Percentiles rank a stretch among this genome's conserved stretches.
phyloP scores from a whole-genome alignment of 2,113 vertebrate genomes.

The Paralichthys olivaceus region DNA sequence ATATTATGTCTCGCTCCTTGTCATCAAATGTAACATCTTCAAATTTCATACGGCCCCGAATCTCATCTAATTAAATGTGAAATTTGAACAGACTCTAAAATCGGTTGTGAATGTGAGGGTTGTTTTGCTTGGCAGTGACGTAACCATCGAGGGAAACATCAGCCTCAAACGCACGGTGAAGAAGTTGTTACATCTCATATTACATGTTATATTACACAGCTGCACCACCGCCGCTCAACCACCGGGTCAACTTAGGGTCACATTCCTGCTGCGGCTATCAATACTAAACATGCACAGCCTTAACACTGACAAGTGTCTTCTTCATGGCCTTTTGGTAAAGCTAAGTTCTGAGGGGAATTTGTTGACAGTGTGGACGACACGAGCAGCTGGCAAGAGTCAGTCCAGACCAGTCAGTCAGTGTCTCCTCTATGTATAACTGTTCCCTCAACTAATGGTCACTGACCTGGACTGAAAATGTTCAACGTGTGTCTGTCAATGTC shows the following conservation, averaged over 20 bases:
- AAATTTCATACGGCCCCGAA: not conserved
- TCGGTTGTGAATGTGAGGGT: not conserved
- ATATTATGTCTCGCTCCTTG: not conserved
- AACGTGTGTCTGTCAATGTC: not conserved
- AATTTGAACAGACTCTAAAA: not conserved
- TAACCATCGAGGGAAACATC: not conserved
- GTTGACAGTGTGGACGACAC: conserved; percentile 45
- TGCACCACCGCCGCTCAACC: not conserved
- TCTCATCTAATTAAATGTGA: not conserved
- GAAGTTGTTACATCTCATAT: conserved; percentile 20
- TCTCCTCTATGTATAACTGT: conserved; percentile 28
- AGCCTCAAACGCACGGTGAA: not conserved
- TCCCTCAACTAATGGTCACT: conserved; percentile 40
- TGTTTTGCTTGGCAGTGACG: not conserved
- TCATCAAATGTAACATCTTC: not conserved
- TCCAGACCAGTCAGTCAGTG: not conserved
- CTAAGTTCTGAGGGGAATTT: conserved; percentile 37
- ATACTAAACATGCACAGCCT: conserved; percentile 35
- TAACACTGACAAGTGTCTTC: conserved; percentile 23
- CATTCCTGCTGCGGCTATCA: conserved; percentile 47
- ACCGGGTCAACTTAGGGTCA: conserved; percentile 29
- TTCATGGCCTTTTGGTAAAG: conserved; percentile 24
- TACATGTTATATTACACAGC: conserved; percentile 18
- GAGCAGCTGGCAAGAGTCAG: conserved; percentile 42
- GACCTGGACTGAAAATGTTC: conserved; percentile 8